Base-by-base conservation (phyloP, 2,797 vertebrate genomes). In the Dromococcyx pavoninus region DNA sequence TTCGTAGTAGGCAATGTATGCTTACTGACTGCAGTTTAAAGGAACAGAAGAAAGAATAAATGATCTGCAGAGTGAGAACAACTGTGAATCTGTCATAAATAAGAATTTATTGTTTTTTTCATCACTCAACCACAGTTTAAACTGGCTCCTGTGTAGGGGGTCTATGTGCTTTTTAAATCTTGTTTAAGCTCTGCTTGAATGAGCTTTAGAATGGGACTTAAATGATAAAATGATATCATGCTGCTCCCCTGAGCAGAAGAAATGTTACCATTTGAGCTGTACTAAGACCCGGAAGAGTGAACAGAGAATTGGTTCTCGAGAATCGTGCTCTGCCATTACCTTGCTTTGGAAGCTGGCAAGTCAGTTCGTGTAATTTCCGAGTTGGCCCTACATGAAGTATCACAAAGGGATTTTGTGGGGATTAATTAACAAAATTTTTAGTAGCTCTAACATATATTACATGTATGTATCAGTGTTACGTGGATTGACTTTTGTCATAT, bases 21-120 rank as follows among this genome's bases (percentile, higher is more conserved):
- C 65, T n/a, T 91, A 66, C 81, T 80, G 87, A 88, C 72, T 91
- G 80, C 35, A 66, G 64, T 86, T 91, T 92, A 91, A 70, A 92
- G 79, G 70, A 89, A 54, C 76, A 60, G 54, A 86, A 83, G 44
- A 84, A 95, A 86, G 54, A 92, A 83, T 53, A 95, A 76, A 67
- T 88, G 37, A 43, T 92, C 53, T 69, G 21, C 24, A 72, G 58
- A 96, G 61, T 37, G 54, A 81, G 43, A 87, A 28, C 51, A 74
- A 65, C 76, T 81, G 37, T 78, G 70, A 73, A 62, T 86, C 51
- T 66, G 37, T 73, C 80, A 79, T 64, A 91, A 86, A 75, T 81
- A 72, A 89, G 43, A 93, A 74, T 88, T 88, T 81, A 56, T 51
- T 74, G 57, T 13, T 12, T 16, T 5, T 88, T 89, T 95, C 62